Conservation (phyloP, 1,140 invertebrate genomes). For the Bombus soroeensis region DNA sequence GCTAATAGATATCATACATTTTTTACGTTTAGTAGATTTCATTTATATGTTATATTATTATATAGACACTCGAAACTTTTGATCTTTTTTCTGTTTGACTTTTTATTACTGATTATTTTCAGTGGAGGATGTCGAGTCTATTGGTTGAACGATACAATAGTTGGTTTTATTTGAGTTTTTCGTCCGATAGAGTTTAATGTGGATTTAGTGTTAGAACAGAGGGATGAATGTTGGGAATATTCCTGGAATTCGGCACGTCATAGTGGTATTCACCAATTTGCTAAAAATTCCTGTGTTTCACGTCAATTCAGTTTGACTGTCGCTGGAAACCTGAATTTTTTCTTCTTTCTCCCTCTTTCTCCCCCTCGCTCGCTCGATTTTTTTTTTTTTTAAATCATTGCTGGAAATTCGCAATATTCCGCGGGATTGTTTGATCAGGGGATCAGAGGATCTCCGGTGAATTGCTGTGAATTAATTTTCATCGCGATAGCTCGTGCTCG, state of each 20-base stretch:
- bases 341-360: too few relatives aligned
- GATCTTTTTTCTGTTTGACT: neutral
- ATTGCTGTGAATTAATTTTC: conserved; percentile 52
- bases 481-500: conserved; percentile 38
- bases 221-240: neutral
- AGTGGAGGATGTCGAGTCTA: neutral
- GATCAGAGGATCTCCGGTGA: conserved; percentile 45
- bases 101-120: too few relatives aligned
- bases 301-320: neutral
- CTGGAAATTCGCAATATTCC: conserved; percentile 44
- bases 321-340: neutral
- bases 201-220: neutral
- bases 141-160: neutral
- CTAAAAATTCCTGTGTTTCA: neutral
- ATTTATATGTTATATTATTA: too few relatives aligned
- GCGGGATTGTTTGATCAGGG: conserved; percentile 42
- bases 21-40: too few relatives aligned
- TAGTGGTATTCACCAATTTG: conserved; percentile 24
- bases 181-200: neutral
- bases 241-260: neutral
- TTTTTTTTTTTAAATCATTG: conserved; percentile 24
- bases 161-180: neutral
- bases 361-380: neutral
- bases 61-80: neutral
- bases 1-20: too few relatives aligned